phyloP scores from a whole-genome alignment of 2,888 invertebrate genomes.

The Agriopis leucophaearia region DNA sequence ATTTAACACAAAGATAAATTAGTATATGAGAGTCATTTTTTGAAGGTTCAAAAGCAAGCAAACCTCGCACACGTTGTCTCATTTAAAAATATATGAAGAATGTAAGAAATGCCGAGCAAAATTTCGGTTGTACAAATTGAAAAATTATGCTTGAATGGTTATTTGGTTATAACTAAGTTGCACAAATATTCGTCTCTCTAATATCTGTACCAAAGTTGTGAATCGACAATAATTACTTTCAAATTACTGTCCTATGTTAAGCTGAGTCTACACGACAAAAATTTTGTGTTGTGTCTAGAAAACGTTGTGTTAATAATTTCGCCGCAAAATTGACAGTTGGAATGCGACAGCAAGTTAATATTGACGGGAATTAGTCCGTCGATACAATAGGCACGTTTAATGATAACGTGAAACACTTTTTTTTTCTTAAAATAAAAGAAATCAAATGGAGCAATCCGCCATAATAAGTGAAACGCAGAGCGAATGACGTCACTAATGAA shows the following conservation, averaged over 20 bases:
- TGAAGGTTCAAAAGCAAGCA: neutral
- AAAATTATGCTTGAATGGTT: neutral
- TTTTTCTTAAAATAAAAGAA: no score
- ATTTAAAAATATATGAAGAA: neutral
- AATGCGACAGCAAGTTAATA: no score
- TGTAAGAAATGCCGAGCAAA: neutral
- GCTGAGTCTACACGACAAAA: neutral
- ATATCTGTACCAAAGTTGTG: constrained; percentile 69
- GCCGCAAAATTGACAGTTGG: no score
- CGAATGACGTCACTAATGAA: no score
- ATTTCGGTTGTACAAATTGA: neutral
- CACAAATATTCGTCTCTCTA: constrained; percentile 40
- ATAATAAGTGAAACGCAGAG: no score
- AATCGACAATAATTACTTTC: constrained; percentile 75
- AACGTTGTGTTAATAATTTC: neutral
- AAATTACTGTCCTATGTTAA: constrained; percentile 39
- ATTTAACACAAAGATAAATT: neutral
- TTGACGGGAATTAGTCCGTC: no score
- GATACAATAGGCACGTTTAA: no score
- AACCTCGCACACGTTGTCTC: neutral
- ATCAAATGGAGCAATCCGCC: no score
- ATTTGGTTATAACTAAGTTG: neutral
- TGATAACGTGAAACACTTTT: no score
- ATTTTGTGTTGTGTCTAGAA: neutral
- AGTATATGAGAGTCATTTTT: neutral